Base-by-base conservation (phyloP, 2,113 vertebrate genomes). In the Spea bombifrons region DNA sequence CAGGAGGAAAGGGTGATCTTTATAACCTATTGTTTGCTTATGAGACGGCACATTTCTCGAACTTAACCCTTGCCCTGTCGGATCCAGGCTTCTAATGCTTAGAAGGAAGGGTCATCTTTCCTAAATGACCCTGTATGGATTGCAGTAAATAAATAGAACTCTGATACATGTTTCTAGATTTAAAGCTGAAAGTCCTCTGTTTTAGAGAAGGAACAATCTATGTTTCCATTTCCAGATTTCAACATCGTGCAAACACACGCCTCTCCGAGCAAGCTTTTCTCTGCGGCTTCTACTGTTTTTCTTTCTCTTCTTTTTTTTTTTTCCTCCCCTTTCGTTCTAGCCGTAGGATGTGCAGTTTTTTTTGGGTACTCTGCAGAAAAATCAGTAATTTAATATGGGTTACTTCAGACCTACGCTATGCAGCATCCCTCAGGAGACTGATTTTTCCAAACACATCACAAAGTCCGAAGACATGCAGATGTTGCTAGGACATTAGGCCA, bases 1-100 rank as follows among this genome's bases (percentile, higher is more conserved):
- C 5, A 44, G 30, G 43, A 83, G 71, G 76, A 85, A 80, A 50
- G 82, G 44, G 73, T 80, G 75, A 10, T 47, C 75, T 82, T 70
- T 13, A 43, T 77, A 69, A 77, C 55, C 75, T 70, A 61, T 77
- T 76, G 52, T 68, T 76, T 57, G 6, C 75, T 5, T 8, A 6
- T 3, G 7, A 10, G 15, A 13, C 53, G 49, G 63, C 48, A 75
- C 49, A 9, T 5, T 59, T 45, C 65, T 61, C 4, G 57, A n/a
- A n/a, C 57, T 61, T 30, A 30, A 30, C 16, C 6, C 8, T 4
- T 53, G 8, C 50, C 8, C 30, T 2, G 30, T 30, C 30, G 30
- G 30, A 30, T 30, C 30, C 30, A 30, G 30, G 30, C 30, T 30
- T 30, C 30, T 30, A 30, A 30, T 2, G 30, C 30, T 30, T 30